Evolutionary conservation across 2,888 invertebrate species (phyloP).

Genomic region (Thalpophila matura): DNA sequence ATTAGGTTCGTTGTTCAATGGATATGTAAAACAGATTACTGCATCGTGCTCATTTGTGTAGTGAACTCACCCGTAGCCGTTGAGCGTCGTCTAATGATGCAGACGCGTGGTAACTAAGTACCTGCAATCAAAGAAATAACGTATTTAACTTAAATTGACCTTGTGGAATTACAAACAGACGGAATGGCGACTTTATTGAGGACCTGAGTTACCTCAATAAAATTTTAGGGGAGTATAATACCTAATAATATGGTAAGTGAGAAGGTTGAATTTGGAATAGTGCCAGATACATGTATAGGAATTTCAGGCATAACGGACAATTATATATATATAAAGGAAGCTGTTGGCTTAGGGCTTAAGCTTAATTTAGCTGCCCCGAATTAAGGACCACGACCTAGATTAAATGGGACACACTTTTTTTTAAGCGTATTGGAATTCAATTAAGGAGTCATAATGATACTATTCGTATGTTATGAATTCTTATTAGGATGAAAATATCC

Average conservation of each 20-base stretch:
- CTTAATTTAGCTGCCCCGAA: constrained; percentile 25
- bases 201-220: constrained; percentile 10
- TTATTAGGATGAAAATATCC: no score
- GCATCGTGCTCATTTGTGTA: constrained; percentile 41
- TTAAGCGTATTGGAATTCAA: no score
- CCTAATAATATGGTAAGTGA: constrained; percentile 40
- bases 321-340: constrained; percentile 38
- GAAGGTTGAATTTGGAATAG: constrained; percentile 37
- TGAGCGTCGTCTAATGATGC: constrained; percentile 97
- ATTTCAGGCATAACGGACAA: constrained; percentile 38
- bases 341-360: constrained; percentile 29
- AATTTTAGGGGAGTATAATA: constrained; percentile 29
- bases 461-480: no score
- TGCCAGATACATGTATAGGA: constrained; percentile 50
- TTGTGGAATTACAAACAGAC: constrained; percentile 1
- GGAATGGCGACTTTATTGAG: constrained; percentile 12
- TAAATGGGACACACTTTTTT: constrained; percentile 8
- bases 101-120: constrained; percentile 98
- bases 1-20: constrained; percentile 19
- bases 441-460: no score
- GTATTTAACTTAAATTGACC: constrained; percentile 25
- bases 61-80: constrained; percentile 94
- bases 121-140: constrained; percentile 78
- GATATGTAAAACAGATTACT: constrained; percentile 25
- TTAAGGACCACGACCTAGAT: constrained; percentile 32